Base-by-base conservation (phyloP, 2,888 invertebrate genomes). In the Apocheima hispidaria region DNA sequence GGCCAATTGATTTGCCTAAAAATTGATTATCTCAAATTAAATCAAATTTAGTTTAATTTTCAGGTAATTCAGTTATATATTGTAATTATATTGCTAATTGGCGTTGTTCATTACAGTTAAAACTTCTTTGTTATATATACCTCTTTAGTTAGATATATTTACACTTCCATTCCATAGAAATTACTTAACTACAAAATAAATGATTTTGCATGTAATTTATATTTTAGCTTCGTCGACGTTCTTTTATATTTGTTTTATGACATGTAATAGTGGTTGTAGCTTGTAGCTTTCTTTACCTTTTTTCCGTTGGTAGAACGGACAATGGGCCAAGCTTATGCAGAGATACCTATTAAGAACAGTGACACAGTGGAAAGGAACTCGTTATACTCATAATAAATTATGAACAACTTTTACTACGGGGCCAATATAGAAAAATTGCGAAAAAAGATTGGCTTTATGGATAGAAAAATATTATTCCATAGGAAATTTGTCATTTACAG, bases 1-100 rank as follows among this genome's bases (percentile, higher is more conserved):
- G 51, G 33, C 23, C 63, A 61, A 61, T 63, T 54, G 55, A 55
- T 52, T 36, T 58, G 54, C 35, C 49, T 52, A 38, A 30, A 40
- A 23, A 52, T 57, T 56, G 35, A 23, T 49, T 36, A 28, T 51
- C 6, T 30, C 33, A 20, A 50, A 50, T 38, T 26, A 14, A 14
- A 48, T 38, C 12, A 21, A 7, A 49, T 35, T 36, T 16, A 14
- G 26, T 38, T 26, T 16, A 21, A 21, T 23, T 36, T 50, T 5
- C 16, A 23, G 5, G 23, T 23, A 36, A 16, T 18, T 35, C 14
- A 35, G 2, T 16, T 10, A 14, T 16, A 26, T 16, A 9, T 16
- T 48, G n/a, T 23, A 36, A 21, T 36, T 50, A 7, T 59, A 12
- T 43, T 56, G 33, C 28, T 23, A n/a, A 46, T 40, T 48, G 33